A percentile compares a stretch with the other conserved stretches of the same genome.
phyloP scores from a whole-genome alignment of 2,797 vertebrate species.

The Clarias fuscus region DNA sequence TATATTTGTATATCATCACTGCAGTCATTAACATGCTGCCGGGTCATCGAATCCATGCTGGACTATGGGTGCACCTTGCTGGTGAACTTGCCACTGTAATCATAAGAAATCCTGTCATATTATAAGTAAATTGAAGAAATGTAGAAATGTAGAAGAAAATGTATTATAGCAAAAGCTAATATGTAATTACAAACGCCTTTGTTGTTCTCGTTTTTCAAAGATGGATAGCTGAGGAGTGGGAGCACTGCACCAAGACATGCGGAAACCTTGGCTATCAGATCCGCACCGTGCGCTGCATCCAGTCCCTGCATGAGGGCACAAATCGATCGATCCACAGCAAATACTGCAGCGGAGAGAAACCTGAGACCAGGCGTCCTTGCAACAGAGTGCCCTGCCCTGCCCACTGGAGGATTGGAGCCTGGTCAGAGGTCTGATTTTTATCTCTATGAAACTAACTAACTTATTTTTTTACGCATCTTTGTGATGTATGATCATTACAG shows the following conservation, averaged over 20 bases:
- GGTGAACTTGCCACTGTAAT: neutral
- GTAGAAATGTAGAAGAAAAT: too few species aligned
- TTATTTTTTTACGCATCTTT: neutral
- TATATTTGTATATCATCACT: too few species aligned
- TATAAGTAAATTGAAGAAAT: neutral
- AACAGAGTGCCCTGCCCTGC: slow-evolving; percentile 83
- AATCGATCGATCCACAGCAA: slow-evolving; percentile 93
- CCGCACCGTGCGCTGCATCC: slow-evolving; percentile 88
- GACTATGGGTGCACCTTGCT: neutral
- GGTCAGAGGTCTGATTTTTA: slow-evolving; percentile 82
- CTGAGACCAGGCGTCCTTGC: slow-evolving; percentile 85
- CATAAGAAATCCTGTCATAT: neutral
- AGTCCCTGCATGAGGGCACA: slow-evolving; percentile 79
- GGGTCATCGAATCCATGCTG: neutral
- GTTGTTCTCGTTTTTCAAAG: slow-evolving; percentile 64
- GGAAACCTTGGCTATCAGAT: slow-evolving; percentile 90
- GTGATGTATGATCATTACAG: neutral
- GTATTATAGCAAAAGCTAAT: neutral
- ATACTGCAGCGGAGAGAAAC: slow-evolving; percentile 85
- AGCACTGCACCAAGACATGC: slow-evolving; percentile 91
- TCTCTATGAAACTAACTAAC: neutral
- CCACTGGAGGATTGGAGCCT: slow-evolving; percentile 87
- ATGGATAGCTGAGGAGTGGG: slow-evolving; percentile 92
- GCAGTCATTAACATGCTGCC: too few species aligned
- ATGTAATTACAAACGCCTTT: neutral